Evolutionary conservation across 2,113 vertebrate species (phyloP).

Genomic region (Rhinichthys klamathensis): DNA sequence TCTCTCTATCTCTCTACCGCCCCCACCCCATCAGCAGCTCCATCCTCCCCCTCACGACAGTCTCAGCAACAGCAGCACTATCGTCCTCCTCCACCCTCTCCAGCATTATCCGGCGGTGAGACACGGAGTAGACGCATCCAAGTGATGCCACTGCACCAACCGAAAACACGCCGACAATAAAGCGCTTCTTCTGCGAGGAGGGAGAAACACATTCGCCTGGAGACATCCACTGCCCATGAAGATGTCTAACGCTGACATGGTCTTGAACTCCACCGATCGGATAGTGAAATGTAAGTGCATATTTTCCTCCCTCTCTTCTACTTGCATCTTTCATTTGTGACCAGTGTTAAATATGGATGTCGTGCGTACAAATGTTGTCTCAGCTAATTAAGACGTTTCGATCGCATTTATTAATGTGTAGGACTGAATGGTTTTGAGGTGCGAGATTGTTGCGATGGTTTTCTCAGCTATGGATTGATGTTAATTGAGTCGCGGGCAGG

Average conservation of each 20-base stretch:
- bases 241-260: slow-evolving; percentile 86
- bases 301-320: neutral
- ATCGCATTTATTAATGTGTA: slow-evolving; percentile 38
- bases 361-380: neutral
- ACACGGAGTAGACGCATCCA: slow-evolving; percentile 70
- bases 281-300: slow-evolving; percentile 81
- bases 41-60: slow-evolving; percentile 78
- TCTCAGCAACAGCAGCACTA: slow-evolving; percentile 66
- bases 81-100: slow-evolving; percentile 63
- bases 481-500: slow-evolving; percentile 11
- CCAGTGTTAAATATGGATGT: neutral
- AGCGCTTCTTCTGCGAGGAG: slow-evolving; percentile 61
- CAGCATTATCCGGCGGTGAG: slow-evolving; percentile 63
- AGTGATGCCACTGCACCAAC: slow-evolving; percentile 81
- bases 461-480: slow-evolving; percentile 48
- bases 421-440: too few species aligned
- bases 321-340: neutral
- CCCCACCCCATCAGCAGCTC: slow-evolving; percentile 49
- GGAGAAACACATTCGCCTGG: slow-evolving; percentile 68
- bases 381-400: slow-evolving; percentile 17
- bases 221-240: slow-evolving; percentile 80
- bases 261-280: slow-evolving; percentile 80
- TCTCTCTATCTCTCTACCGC: slow-evolving; percentile 55
- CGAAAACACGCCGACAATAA: slow-evolving; percentile 64
- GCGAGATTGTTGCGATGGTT: too few species aligned